Evolutionary conservation across 2,797 vertebrate genomes (phyloP).

Genomic region (Hydrophis major): DNA sequence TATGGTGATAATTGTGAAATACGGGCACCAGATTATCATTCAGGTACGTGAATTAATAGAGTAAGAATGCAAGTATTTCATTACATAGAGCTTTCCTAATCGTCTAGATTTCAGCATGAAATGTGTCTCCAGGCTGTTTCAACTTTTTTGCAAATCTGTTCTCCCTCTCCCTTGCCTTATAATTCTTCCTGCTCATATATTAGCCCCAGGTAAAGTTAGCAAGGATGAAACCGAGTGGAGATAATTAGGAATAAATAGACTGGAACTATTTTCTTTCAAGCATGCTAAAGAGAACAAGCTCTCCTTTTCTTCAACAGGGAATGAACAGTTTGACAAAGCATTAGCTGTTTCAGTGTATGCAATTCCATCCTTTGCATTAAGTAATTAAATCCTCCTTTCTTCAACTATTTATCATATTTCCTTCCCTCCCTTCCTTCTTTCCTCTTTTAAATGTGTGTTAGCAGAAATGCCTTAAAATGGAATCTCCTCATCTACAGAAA

Average conservation of each 20-base stretch:
- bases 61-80: not conserved
- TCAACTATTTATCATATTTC: not conserved
- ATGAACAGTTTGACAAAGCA: not conserved
- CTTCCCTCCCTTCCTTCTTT: not conserved
- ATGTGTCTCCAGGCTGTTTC: not conserved
- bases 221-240: not conserved
- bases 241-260: not conserved
- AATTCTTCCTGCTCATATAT: not conserved
- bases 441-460: not conserved
- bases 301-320: not conserved
- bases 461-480: not conserved
- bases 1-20: conserved; percentile 82
- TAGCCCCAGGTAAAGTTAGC: not conserved
- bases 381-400: not conserved
- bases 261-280: not conserved
- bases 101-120: not conserved
- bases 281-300: not conserved
- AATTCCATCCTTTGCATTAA: not conserved
- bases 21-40: conserved; percentile 74
- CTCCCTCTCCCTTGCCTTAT: not conserved
- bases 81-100: not conserved
- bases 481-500: not conserved
- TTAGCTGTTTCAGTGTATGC: not conserved
- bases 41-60: conserved; percentile 68
- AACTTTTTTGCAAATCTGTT: not conserved